Base-by-base conservation (phyloP, 2,888 invertebrate genomes). In the Xylota segnis region DNA sequence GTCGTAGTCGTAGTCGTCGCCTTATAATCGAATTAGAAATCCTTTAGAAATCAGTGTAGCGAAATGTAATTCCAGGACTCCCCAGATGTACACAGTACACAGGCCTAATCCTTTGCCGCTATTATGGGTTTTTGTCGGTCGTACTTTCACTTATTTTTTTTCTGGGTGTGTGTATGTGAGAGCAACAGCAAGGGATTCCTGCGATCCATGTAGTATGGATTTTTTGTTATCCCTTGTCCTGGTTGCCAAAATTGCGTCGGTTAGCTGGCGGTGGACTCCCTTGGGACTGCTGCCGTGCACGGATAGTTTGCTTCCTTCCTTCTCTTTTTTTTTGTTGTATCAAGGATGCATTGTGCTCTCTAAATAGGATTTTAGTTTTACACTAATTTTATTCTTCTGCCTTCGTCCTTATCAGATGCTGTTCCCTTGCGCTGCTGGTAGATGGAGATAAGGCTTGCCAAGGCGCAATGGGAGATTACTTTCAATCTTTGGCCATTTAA, bases 291-390 rank as follows among this genome's bases (percentile, higher is more conserved):
- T 7, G 52, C 65, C 50, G 58, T 70, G 83, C 79, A 74, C 70
- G 79, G 79, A 79, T 84, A 84, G 84, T 84, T 84, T 84, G 59
- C 72, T 54, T 47, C 37, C 72, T 43, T 58, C n/a, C n/a, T 54
- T 23, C 4, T 50, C 70, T 23, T 23, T 23, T 23, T 23, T 23
- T 23, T 23, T 23, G 3, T 78, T 84, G 75, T 81, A 81, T 81
- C 84, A 23, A 3, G 72, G 82, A 72, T 82, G 86, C 82, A 86
- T 86, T 86, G 86, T 86, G n/a, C n/a, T 71, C 76, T 72, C 61
- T 76, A 86, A 86, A 86, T 82, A 82, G 82, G 86, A 86, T 86
- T 82, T 86, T 86, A 86, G 86, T 86, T 86, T 86, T 86, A 86
- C 86, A 86, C 86, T 86, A 86, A 86, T 86, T 86, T 86, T 86